Base-by-base conservation (phyloP, 2,113 vertebrate genomes). In the Bufo bufo region DNA sequence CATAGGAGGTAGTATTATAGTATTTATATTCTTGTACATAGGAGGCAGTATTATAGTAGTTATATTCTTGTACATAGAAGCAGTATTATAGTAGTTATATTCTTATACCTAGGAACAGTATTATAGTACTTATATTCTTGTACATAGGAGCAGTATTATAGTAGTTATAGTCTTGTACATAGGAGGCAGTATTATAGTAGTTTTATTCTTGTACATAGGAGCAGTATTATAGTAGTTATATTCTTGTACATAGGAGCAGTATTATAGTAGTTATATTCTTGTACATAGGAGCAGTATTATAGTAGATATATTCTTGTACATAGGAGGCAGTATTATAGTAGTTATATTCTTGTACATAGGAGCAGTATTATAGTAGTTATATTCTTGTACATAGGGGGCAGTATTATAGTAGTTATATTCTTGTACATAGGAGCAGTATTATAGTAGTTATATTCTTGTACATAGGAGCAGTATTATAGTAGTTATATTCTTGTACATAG, bases 201-300 rank as follows among this genome's bases (percentile, higher is more conserved):
- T 71, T 71, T 43, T 71, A 71, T 71, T 71, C 66, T 43, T 43
- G 66, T 71, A 71, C 12, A 71, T 43, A 71, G 66, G 23, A 6
- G 66, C 66, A 71, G 66, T 71, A 71, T 71, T 71, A 71, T 71
- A 71, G 66, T 71, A 71, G n/a, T n/a, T 71, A 71, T 71, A 71
- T 71, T 71, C 66, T 43, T 71, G 66, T 71, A 71, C 14, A 72
- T 45, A 72, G 69, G 43, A 2, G 66, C 66, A 71, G 66, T 71
- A 69, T 69, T 69, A 69, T 72, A 72, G 65, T 72, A 72, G 69
- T 72, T 72, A 72, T 72, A 72, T 45, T 72, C 69, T 45, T 72
- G 65, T 69, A 69, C 9, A 69, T 69, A 69, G 65, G 65, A 4
- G 65, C 65, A 69, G 65, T 69, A 69, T 74, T 74, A 74, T 74